Evolutionary conservation across 2,113 vertebrate genomes (phyloP).

Genomic region (Brachirus orientalis): DNA sequence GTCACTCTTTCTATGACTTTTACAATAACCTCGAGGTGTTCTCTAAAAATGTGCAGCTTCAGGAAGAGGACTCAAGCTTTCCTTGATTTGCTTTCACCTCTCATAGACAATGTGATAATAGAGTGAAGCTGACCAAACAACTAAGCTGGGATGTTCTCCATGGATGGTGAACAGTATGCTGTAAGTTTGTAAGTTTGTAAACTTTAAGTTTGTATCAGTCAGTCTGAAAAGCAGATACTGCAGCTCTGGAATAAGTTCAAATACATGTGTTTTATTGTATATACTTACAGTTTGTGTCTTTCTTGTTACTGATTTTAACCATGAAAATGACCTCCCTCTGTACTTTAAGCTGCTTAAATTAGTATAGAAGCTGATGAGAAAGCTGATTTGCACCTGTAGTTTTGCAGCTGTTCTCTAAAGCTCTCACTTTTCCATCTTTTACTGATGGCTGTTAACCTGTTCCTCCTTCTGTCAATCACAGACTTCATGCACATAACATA

Average conservation of each 20-base stretch:
- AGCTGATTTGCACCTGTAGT: constrained; percentile 55
- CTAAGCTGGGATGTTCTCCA: constrained; percentile 7
- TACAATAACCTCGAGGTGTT: constrained; percentile 2
- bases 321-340: constrained; percentile 45
- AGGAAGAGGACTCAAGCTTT: not conserved
- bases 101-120: not conserved
- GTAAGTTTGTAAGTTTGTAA: constrained; percentile 8
- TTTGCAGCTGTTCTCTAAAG: constrained; percentile 55
- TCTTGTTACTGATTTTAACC: constrained; percentile 36
- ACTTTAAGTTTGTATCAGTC: too few species aligned
- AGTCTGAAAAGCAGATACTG: constrained; percentile 21
- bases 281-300: too few species aligned
- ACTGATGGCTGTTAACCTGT: constrained; percentile 3
- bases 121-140: not conserved
- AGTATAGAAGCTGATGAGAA: constrained; percentile 33
- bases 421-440: constrained; percentile 8
- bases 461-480: not conserved
- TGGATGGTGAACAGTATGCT: constrained; percentile 42
- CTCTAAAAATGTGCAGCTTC: not conserved
- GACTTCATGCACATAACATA: not conserved
- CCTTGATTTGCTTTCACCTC: not conserved
- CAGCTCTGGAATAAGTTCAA: constrained; percentile 20
- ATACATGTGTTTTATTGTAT: not conserved
- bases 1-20: constrained; percentile 30
- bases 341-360: constrained; percentile 67